Evolutionary conservation across 2,113 vertebrate genomes (phyloP), one percentile per base, ranked within the genome.

Genomic region (Barbus barbus): DNA sequence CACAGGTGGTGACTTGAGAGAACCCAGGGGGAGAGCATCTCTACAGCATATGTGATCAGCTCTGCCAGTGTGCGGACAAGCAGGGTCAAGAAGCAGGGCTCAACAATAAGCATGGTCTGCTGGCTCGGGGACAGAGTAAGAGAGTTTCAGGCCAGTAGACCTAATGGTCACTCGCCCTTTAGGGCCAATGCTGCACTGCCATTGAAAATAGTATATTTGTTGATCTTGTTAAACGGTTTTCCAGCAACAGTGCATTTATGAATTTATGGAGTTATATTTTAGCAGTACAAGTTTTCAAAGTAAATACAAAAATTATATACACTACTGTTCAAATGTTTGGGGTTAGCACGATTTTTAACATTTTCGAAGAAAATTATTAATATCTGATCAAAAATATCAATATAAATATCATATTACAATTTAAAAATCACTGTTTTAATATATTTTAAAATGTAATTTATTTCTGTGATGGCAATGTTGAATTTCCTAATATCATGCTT

Each of bases 1-100:
- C 91, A 88, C 92, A 91, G 90, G 89, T 92, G 91, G 85, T 86
- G 76, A 81, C 78, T 83, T 69, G 83, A 46, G 75, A 89, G 28
- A 58, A 82, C 67, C 76, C 44, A 53, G n/a, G 33, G 60, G 82
- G 63, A 84, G 53, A 75, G 84, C 86, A 85, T 84, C 24, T 78
- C 82, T 85, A 36, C 22, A 84, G 78, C 86, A 67, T 86, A 28
- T 78, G 85, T 78, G 61, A 81, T 26, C 65, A 74, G 26, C 53
- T 1, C 22, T 58, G 53, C 53, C 53, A 7, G 51, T 56, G 51
- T 56, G 51, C 24, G 11, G 67, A 69, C 69, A 74, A 76, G 46
- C 71, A 75, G 76, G 77, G 69, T 78, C 78, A 69, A 31, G 36
- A 36, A 84, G 36, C 58, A 63, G 20, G 31, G 41, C 12, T 73